Conservation (phyloP, 2,797 vertebrate genomes). For the Morus bassanus region DNA sequence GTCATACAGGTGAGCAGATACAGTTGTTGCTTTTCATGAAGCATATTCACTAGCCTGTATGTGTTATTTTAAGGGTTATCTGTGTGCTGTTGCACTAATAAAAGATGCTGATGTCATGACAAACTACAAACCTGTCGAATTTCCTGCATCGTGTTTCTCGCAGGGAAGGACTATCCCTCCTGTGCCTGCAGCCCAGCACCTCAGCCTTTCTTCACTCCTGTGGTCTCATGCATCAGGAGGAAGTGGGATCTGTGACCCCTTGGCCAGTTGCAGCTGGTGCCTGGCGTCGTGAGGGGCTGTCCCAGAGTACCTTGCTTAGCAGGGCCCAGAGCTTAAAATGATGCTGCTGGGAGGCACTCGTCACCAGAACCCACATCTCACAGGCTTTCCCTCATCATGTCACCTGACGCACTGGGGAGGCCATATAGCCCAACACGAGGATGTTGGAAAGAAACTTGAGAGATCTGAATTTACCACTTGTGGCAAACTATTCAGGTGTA, state of each 20-base stretch:
- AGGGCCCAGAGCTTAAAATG: background rate
- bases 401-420: no score
- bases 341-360: background rate
- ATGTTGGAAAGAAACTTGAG: background rate
- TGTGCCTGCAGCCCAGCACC: background rate
- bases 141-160: background rate
- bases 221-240: background rate
- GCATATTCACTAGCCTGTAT: no score
- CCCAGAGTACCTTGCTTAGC: background rate
- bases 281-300: background rate
- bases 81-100: background rate
- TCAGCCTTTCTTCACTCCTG: background rate
- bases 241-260: background rate
- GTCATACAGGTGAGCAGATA: background rate
- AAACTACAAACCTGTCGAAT: background rate
- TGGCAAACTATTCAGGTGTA: background rate
- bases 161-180: background rate
- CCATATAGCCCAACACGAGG: background rate
- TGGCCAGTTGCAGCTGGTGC: background rate
- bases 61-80: background rate
- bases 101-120: background rate
- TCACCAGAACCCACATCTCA: background rate
- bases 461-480: background rate
- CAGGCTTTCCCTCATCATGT: background rate
- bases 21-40: background rate